These are phyloP conservation scores for Entomyzon cyanotis DNA, from an alignment of 2,113 vertebrate genomes.

Conservation along the genomic window DNA sequence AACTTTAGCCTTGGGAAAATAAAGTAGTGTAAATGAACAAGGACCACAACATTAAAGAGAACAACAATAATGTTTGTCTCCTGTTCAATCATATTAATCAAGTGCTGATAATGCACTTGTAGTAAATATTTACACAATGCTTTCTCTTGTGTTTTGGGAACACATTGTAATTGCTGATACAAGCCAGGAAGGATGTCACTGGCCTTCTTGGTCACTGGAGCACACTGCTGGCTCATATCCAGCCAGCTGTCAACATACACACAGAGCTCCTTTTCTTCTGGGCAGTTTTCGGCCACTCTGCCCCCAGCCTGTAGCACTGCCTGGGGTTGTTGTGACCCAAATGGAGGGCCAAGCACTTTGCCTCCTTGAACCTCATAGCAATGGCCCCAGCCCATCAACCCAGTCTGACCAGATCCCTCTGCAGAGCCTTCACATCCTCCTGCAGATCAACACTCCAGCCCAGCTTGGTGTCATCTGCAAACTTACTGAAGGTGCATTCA, in stretches of 20 bases:
- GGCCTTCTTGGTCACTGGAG: background rate
- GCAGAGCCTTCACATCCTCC: background rate
- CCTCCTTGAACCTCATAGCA: background rate
- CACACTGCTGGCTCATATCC: background rate
- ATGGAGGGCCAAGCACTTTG: background rate
- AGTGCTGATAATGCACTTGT: background rate
- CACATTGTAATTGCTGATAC: background rate
- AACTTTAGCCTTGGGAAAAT: background rate
- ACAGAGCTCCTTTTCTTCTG: background rate
- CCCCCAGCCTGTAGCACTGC: background rate
- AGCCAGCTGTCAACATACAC: background rate
- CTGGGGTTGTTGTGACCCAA: background rate
- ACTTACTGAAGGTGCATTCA: accelerated
- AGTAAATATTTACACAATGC: background rate
- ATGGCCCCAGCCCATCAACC: background rate
- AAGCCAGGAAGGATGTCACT: background rate
- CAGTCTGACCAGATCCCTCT: background rate
- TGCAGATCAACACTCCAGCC: background rate
- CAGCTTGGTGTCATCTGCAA: background rate
- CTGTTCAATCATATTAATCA: background rate
- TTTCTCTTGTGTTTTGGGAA: background rate
- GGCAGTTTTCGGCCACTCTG: background rate
- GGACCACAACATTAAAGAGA: background rate
- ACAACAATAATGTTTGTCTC: background rate
- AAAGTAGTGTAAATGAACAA: background rate